Evolutionary conservation across 2,888 invertebrate genomes (phyloP), one percentile per base, ranked within the genome.

Genomic region (Exephanes ischioxanthus): DNA sequence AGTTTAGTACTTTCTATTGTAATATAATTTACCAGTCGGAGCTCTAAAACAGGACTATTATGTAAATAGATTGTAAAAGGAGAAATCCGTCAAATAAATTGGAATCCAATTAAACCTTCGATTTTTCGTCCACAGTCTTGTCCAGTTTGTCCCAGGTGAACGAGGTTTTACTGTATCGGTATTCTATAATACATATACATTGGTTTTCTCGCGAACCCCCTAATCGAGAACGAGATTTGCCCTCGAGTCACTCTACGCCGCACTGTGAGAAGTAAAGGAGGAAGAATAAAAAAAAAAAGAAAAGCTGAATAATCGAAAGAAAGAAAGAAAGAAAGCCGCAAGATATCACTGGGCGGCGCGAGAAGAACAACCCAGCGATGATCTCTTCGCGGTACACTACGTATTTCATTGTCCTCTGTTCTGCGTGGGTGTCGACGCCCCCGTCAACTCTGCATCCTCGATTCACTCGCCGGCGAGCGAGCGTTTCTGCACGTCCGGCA

Each of bases 381-480:
- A 88, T 88, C 84, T 75, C 82, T 76, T 51, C 83, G 76, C 84
- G 70, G 78, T 81, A 61, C 71, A 75, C 72, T 76, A 71, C 70
- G 70, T 80, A 80, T 77, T 85, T 85, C 83, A 85, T 83, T 85
- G 83, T 85, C 86, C 85, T 83, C 80, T 53, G 70, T 63, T 86
- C 86, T 91, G 92, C 92, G 93, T 93, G 92, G 92, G 93, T 93
- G 92, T 93, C 90, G 90, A 93, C 92, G 93, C 92, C 92, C 92
- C 92, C 92, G 91, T 91, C 91, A 89, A 88, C 89, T 85, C 87
- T 89, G 82, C 86, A 88, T 83, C 84, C 87, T 86, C 89, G 84
- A 88, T 77, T 85, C 82, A 66, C 83, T 81, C 45, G 55, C 83
- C 75, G 85, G 67, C 37, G 33, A 11, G 37, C 33, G 33, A 30